Percentiles rank a stretch among this genome's conserved stretches.
Conservation (phyloP, 2,888 invertebrate genomes). For the Platynereis dumerilii region DNA sequence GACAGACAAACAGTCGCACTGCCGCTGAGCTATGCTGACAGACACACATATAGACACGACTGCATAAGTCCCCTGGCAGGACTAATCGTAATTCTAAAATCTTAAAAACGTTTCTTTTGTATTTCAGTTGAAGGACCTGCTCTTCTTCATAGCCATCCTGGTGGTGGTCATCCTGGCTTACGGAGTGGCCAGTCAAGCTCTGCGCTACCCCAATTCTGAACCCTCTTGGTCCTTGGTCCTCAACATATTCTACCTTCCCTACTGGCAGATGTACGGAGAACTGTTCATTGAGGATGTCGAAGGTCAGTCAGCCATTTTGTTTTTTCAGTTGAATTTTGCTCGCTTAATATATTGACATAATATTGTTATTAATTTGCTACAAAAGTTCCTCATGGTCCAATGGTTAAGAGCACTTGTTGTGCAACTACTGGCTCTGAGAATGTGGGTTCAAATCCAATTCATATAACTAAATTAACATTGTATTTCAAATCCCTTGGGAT, state of each 20-base stretch:
- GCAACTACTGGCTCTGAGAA: too few relatives aligned
- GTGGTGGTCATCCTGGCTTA: conserved; percentile 64
- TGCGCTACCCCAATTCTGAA: conserved; percentile 60
- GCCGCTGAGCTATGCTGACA: too few relatives aligned
- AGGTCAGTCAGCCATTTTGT: conserved; percentile 38
- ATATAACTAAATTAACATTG: too few relatives aligned
- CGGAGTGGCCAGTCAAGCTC: conserved; percentile 62
- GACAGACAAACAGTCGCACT: too few relatives aligned
- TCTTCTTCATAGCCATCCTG: conserved; percentile 63
- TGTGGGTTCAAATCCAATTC: too few relatives aligned
- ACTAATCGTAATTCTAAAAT: too few relatives aligned
- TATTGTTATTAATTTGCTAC: not conserved
- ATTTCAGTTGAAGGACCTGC: conserved; percentile 57
- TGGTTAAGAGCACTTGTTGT: not conserved
- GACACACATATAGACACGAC: too few relatives aligned
- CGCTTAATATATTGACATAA: not conserved
- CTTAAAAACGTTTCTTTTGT: too few relatives aligned
- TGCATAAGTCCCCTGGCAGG: too few relatives aligned
- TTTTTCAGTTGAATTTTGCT: not conserved
- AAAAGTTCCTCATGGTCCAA: too few relatives aligned
- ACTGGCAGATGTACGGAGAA: conserved; percentile 66
- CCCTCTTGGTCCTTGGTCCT: conserved; percentile 49
- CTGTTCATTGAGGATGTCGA: conserved; percentile 60
- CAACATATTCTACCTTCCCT: conserved; percentile 62
- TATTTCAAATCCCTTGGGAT: too few relatives aligned